Conservation (phyloP, 37 sponge, comb jelly and placozoan species). For the Chondrosia reniformis region DNA sequence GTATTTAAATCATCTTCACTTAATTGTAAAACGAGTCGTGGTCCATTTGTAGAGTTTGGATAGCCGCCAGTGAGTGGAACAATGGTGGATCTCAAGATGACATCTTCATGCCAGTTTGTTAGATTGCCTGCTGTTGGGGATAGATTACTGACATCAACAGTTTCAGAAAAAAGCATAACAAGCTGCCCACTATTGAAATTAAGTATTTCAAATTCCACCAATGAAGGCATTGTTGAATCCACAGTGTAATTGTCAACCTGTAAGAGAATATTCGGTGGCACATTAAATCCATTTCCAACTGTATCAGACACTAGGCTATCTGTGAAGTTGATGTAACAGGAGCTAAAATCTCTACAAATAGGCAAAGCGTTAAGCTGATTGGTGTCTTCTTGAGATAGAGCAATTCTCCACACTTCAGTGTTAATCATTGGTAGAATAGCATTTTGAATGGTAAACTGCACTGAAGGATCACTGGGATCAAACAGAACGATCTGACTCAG, state of each 20-base stretch:
- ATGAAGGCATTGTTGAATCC: conserved; percentile 56
- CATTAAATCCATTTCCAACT: conserved; percentile 33
- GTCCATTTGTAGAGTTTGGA: conserved; percentile 41
- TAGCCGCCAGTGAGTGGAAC: conserved; percentile 42
- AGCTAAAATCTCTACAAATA: conserved; percentile 32
- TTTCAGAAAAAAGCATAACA: conserved; percentile 68
- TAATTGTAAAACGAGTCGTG: conserved; percentile 61
- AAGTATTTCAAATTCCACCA: conserved; percentile 58
- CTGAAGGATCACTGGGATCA: conserved; percentile 24
- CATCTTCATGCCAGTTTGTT: conserved; percentile 51
- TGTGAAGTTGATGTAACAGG: conserved; percentile 69
- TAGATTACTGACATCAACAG: conserved; percentile 46
- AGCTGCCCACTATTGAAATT: conserved; percentile 69
- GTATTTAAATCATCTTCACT: conserved; percentile 49
- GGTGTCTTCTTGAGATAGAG: conserved; percentile 55
- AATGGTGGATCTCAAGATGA: conserved; percentile 13
- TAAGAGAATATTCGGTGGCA: conserved; percentile 29
- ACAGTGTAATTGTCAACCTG: conserved; percentile 26
- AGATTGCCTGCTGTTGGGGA: conserved; percentile 39
- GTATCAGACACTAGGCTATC: conserved; percentile 45
- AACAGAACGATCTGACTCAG: conserved; percentile 58
- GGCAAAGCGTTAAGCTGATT: conserved; percentile 68
- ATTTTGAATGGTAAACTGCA: conserved; percentile 30
- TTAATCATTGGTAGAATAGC: conserved; percentile 21
- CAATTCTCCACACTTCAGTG: conserved; percentile 42